A percentile compares a stretch with the other conserved stretches of the same genome.
Conservation (phyloP, 1,140 invertebrate species). For the Lineus longissimus region DNA sequence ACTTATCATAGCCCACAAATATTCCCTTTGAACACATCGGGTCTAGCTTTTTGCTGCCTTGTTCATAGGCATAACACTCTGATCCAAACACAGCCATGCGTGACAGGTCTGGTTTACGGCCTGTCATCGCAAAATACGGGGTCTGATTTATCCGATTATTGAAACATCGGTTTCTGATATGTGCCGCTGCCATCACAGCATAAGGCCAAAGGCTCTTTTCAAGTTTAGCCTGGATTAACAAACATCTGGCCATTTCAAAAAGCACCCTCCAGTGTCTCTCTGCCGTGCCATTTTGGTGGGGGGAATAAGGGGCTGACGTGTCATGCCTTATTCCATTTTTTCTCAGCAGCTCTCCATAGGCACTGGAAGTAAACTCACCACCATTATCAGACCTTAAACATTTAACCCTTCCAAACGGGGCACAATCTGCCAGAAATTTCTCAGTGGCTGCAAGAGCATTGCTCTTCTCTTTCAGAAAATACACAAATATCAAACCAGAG, state of each 20-base stretch:
- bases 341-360: not conserved
- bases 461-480: constrained; percentile 18
- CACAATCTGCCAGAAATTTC: constrained; percentile 8
- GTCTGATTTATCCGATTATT: not conserved
- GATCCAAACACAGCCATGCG: not conserved
- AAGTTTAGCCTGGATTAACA: not conserved
- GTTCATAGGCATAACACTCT: not conserved
- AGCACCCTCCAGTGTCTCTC: constrained; percentile 13
- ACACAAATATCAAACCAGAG: constrained; percentile 11
- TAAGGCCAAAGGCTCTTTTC: not conserved
- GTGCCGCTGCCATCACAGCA: not conserved
- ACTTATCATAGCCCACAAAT: not conserved
- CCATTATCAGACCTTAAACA: not conserved
- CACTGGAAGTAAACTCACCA: not conserved
- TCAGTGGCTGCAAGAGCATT: constrained; percentile 10
- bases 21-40: constrained; percentile 11
- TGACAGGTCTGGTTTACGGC: not conserved
- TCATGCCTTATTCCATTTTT: constrained; percentile 7
- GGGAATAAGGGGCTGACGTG: constrained; percentile 11
- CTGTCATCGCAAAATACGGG: not conserved
- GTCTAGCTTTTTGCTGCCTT: constrained; percentile 8
- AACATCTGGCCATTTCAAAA: constrained; percentile 17
- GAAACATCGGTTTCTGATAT: not conserved
- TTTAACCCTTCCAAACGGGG: not conserved
- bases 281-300: constrained; percentile 19